Evolutionary conservation across 1,140 invertebrate species (phyloP).

Genomic region (Drepana arcuata): DNA sequence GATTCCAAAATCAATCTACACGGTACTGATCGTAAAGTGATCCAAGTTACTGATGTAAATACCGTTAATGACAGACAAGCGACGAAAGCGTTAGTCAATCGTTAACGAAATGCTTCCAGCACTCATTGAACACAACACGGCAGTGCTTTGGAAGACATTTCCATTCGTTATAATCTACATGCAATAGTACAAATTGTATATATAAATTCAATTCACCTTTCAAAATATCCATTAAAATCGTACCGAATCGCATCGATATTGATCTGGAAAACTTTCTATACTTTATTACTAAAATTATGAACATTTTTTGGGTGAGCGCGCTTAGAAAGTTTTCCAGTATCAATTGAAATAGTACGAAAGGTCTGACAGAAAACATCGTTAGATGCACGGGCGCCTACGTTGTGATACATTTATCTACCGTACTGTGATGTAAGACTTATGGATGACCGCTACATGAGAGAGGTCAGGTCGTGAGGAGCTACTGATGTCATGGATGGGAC

Average conservation of each 20-base stretch:
- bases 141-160: constrained; percentile 60
- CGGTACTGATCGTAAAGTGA: constrained; percentile 34
- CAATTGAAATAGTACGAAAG: constrained; percentile 31
- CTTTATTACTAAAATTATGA: constrained; percentile 39
- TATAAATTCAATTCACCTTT: constrained; percentile 1
- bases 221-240: constrained; percentile 10
- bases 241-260: constrained; percentile 32
- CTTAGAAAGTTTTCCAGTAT: constrained; percentile 64
- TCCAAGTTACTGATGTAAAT: constrained; percentile 35
- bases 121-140: constrained; percentile 30
- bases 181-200: constrained; percentile 18
- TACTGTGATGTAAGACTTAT: constrained; percentile 58
- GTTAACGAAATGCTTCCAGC: constrained; percentile 55
- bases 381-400: constrained; percentile 63
- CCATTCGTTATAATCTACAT: constrained; percentile 38
- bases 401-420: constrained; percentile 71
- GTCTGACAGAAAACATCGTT: constrained; percentile 30
- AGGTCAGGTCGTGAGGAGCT: constrained; percentile 52
- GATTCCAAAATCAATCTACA: constrained; percentile 53
- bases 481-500: constrained; percentile 42
- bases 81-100: constrained; percentile 42
- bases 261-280: constrained; percentile 62
- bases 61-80: constrained; percentile 50
- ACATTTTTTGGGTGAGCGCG: too few relatives aligned
- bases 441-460: constrained; percentile 57